These are phyloP conservation scores for Tadarida brasiliensis DNA, from an alignment of 2,797 vertebrate genomes.

Conservation along the genomic window DNA sequence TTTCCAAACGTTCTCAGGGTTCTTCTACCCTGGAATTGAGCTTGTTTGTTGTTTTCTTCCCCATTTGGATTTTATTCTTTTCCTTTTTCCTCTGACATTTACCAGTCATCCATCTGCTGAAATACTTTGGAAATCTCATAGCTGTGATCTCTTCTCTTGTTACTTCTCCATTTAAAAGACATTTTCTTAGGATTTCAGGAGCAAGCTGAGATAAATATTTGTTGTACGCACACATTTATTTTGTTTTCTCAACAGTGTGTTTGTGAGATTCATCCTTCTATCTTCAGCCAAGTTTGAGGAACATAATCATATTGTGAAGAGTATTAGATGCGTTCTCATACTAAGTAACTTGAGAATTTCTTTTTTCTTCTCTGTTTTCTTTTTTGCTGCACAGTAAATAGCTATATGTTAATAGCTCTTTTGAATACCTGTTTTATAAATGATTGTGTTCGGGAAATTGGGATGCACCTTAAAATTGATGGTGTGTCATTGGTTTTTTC, in stretches of 20 bases:
- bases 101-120: background rate
- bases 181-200: conserved; percentile 7
- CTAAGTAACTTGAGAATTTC: background rate
- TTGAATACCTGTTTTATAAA: background rate
- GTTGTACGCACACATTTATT: background rate
- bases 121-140: conserved; percentile 14
- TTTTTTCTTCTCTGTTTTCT: background rate
- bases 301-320: background rate
- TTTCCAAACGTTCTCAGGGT: background rate
- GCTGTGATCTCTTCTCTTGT: background rate
- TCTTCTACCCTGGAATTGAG: background rate
- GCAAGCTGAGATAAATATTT: background rate
- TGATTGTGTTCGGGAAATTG: background rate
- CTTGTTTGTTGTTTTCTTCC: background rate
- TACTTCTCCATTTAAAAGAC: background rate
- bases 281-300: background rate
- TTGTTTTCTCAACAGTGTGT: background rate
- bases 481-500: background rate
- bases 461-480: conserved; percentile 24
- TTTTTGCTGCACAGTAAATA: background rate
- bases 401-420: background rate
- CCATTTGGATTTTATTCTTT: background rate
- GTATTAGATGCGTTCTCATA: background rate
- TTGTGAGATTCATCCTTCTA: conserved; percentile 16
- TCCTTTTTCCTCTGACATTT: conserved; percentile 16